Base-by-base conservation (phyloP, 2,888 invertebrate genomes). In the Drosophila emarginata region DNA sequence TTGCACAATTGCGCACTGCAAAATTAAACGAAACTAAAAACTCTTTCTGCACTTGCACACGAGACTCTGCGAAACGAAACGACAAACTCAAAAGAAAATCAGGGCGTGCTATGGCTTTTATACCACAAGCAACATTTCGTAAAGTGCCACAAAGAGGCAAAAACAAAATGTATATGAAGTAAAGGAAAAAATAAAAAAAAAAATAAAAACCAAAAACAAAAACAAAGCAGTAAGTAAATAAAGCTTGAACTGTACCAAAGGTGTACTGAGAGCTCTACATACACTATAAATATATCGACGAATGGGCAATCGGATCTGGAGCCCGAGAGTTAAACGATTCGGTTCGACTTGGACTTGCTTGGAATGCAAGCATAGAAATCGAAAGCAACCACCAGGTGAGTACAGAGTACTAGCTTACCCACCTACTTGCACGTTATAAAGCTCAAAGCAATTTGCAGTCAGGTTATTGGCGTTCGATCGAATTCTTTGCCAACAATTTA, bases 61-160 rank as follows among this genome's bases (percentile, higher is more conserved):
- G 89, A 90, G 89, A 91, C 91, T 91, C 91, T 91, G 91, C 90
- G 89, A 90, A 91, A 89, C 90, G 88, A 90, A 91, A 89, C 89
- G 90, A 91, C 91, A 89, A 78, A 91, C 91, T 91, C 90, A 89
- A 91, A 91, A 90, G 90, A 91, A 91, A 91, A 89, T 84, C 89
- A 85, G 89, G 87, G 86, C 86, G 90, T 88, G 87, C 88, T 88
- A 89, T 84, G 91, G 91, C 91, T 81, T 90, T 91, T 91, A 91
- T 91, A 91, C 90, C 90, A 87, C 78, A 64, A 74, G 32, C 87
- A 76, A 80, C 79, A 72, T 65, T 74, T 77, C 74, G 74, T 72
- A 74, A 76, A 77, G 57, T 64, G 67, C 67, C 57, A 63, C 63
- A 63, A 64, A 62, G 62, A 60, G 67, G 69, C 56, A 53, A 45